A percentile compares a stretch with the other conserved stretches of the same genome.
Conservation (phyloP, 2,113 vertebrate species). For the Cephalopterus ornatus region DNA sequence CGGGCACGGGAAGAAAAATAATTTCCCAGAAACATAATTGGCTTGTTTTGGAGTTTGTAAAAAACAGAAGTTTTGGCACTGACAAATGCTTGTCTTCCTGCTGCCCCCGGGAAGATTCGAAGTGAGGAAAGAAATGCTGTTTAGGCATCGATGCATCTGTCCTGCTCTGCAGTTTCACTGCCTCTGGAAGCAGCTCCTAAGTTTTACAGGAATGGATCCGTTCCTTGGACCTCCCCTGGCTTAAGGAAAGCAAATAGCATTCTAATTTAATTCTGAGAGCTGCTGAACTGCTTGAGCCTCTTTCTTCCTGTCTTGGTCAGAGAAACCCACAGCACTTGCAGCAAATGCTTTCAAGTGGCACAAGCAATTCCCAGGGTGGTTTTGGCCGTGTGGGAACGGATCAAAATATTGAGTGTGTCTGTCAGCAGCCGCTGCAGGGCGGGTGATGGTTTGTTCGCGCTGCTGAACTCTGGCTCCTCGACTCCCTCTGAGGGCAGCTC, state of each 20-base stretch:
- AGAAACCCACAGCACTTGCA: not conserved
- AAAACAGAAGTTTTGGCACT: not conserved
- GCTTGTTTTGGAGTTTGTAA: not conserved
- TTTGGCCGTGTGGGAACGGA: not conserved
- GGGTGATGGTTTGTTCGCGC: not conserved
- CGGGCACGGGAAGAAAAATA: not conserved
- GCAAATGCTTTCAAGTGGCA: not conserved
- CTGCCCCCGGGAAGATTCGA: not conserved
- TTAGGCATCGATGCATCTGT: not conserved
- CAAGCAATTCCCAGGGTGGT: not conserved
- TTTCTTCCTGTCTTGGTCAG: not conserved
- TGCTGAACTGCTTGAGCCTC: not conserved
- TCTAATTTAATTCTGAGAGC: not conserved
- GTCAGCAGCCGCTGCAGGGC: too few species aligned
- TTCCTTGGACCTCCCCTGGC: not conserved
- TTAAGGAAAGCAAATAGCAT: not conserved
- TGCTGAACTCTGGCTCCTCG: not conserved
- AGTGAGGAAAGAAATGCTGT: not conserved
- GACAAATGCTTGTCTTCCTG: not conserved
- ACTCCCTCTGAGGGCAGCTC: too few species aligned
- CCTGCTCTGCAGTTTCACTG: not conserved
- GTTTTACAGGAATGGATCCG: not conserved
- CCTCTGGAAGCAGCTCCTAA: not conserved
- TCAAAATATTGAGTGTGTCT: too few species aligned
- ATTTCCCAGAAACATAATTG: not conserved